A percentile compares a stretch with the other conserved stretches of the same genome.
Conservation (phyloP, 2,888 invertebrate genomes). For the Cataglyphis rosenhaueri region DNA sequence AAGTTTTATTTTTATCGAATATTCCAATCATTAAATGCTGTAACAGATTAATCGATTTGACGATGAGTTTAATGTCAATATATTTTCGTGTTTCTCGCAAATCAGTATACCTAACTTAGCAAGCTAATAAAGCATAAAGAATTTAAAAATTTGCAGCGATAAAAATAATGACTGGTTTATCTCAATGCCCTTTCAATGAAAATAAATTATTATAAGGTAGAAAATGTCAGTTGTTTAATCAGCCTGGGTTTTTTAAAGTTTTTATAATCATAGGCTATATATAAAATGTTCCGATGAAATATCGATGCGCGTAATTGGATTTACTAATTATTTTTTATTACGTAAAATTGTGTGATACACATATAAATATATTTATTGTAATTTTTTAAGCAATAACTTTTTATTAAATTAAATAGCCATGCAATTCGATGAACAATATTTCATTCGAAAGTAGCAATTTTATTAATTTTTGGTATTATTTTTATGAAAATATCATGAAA, state of each 20-base stretch:
- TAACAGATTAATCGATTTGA: conserved; percentile 16
- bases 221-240: conserved; percentile 33
- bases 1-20: background rate
- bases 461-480: background rate
- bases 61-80: background rate
- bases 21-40: background rate
- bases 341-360: background rate
- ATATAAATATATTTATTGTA: background rate
- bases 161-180: background rate
- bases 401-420: conserved; percentile 25
- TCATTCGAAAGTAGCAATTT: background rate
- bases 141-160: conserved; percentile 6
- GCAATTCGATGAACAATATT: conserved; percentile 6
- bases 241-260: background rate
- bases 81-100: background rate
- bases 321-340: conserved; percentile 27
- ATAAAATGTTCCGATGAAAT: conserved; percentile 18
- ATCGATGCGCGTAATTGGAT: conserved; percentile 5
- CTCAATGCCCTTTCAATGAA: background rate
- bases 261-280: background rate
- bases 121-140: background rate
- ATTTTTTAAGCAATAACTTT: conserved; percentile 38
- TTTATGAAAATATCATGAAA: conserved; percentile 16
- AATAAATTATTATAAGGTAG: conserved; percentile 2
- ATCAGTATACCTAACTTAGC: background rate